Percentiles rank a stretch among this genome's conserved stretches.
phyloP scores from a whole-genome alignment of 2,888 invertebrate genomes.

The Cheilosia variabilis region DNA sequence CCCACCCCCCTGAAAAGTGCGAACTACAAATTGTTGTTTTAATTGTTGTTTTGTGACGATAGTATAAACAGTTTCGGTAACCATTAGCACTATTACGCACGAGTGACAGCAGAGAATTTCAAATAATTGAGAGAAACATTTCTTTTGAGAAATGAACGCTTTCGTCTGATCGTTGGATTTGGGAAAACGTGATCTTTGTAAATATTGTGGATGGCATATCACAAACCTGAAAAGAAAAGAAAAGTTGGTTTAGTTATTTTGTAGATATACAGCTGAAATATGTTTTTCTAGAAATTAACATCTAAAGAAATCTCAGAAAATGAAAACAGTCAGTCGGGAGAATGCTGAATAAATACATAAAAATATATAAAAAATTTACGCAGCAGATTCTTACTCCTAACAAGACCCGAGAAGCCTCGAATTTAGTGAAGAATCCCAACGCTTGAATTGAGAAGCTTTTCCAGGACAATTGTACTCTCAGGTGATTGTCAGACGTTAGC shows the following conservation, averaged over 20 bases:
- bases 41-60: too few species aligned
- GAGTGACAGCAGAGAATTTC: background rate
- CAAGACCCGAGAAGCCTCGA: too few species aligned
- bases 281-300: too few species aligned
- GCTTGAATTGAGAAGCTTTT: too few species aligned
- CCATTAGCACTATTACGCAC: background rate
- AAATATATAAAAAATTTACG: too few species aligned
- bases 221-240: constrained; percentile 66
- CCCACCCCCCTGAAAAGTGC: background rate
- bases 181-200: background rate
- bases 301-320: too few species aligned
- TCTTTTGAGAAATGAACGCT: background rate
- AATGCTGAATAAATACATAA: too few species aligned
- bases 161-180: background rate
- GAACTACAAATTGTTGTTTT: background rate
- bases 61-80: background rate
- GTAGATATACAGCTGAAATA: background rate
- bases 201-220: background rate
- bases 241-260: background rate
- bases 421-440: too few species aligned
- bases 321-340: too few species aligned
- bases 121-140: background rate
- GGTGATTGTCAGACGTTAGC: too few species aligned
- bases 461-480: too few species aligned
- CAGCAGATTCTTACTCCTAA: too few species aligned